phyloP scores from a whole-genome alignment of 2,797 vertebrate species.

The Alcedo quadribrachys region DNA sequence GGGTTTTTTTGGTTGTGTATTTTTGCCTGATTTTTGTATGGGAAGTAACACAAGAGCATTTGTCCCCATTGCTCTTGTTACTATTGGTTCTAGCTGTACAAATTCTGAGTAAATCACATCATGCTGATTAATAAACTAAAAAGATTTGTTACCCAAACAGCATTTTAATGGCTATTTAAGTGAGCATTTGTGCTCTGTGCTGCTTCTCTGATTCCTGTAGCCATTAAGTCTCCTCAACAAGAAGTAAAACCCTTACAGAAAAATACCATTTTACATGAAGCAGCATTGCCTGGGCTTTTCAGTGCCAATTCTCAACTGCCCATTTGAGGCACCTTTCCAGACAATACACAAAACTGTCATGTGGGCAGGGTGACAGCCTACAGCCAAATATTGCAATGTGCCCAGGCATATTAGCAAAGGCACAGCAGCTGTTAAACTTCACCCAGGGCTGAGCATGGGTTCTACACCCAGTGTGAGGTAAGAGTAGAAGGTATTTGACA shows the following conservation, averaged over 20 bases:
- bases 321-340: neutral
- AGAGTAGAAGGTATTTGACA: neutral
- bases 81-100: neutral
- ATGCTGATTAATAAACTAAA: neutral
- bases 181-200: fast-evolving
- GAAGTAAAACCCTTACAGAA: neutral
- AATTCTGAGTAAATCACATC: neutral
- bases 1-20: neutral
- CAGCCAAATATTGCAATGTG: neutral
- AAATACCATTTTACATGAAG: fast-evolving
- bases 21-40: neutral
- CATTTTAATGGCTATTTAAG: neutral
- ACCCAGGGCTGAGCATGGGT: neutral
- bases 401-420: neutral
- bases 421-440: neutral
- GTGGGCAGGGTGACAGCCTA: neutral
- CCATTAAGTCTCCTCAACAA: neutral
- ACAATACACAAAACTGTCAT: neutral
- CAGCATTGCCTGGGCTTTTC: neutral
- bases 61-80: neutral
- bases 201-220: neutral
- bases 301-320: neutral
- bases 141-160: neutral
- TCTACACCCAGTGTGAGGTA: neutral
- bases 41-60: neutral